Conservation (phyloP, 2,113 vertebrate genomes). For the Tauraco erythrolophus region DNA sequence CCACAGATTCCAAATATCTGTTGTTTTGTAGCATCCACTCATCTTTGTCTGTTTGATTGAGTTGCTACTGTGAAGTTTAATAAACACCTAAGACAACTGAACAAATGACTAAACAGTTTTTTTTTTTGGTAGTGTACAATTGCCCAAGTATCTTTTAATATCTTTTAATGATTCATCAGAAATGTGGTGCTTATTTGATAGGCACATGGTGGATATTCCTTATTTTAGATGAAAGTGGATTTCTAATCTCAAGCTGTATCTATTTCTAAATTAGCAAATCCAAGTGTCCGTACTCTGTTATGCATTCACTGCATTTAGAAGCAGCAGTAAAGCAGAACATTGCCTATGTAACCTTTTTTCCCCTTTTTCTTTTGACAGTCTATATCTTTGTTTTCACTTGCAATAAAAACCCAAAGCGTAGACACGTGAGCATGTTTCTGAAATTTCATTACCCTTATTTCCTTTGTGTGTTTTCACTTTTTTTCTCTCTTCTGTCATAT, state of each 20-base stretch:
- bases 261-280: neutral
- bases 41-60: neutral
- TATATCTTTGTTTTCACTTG: too few relatives aligned
- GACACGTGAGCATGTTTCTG: neutral
- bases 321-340: neutral
- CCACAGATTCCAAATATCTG: neutral
- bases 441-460: neutral
- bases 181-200: neutral
- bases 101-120: neutral
- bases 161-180: neutral
- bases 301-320: neutral
- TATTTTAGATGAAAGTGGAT: constrained; percentile 28
- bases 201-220: neutral
- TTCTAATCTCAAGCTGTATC: neutral
- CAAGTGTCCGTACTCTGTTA: neutral
- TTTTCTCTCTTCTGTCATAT: neutral
- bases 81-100: neutral
- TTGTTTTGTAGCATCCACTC: neutral
- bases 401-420: too few relatives aligned
- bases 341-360: neutral
- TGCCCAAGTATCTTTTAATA: neutral
- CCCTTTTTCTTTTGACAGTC: neutral
- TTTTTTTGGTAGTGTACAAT: neutral
- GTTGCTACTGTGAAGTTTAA: neutral
- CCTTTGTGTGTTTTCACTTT: neutral